Base-by-base conservation (phyloP, 2,113 vertebrate species). In the Synchiropus splendidus region DNA sequence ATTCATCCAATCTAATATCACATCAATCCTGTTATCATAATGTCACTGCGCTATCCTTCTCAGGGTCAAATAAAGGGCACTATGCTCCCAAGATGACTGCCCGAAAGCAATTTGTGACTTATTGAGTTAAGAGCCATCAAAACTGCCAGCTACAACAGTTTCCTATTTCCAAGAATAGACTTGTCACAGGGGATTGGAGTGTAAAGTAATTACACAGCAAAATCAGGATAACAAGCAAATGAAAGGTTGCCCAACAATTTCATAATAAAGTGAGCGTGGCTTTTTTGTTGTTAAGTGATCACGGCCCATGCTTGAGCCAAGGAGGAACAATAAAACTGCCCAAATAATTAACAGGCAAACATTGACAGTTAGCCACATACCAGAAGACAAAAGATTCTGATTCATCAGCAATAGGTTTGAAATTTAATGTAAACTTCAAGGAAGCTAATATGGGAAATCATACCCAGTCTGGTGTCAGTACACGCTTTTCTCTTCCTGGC, bases 101-200 rank as follows among this genome's bases (percentile, higher is more conserved):
- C 49, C 21, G 65, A 51, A 75, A 43, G 45, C 15, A 35, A 61
- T 63, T 68, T 36, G 43, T 41, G 32, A 36, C 27, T 71, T 57
- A 79, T 78, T 58, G 40, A 65, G 45, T 79, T 74, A 71, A 44
- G 60, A 55, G 49, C 18, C 38, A 61, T 60, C 39, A 58, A 71
- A 74, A 59, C 46, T 45, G 55, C 52, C 42, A 35, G 39, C 39
- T 42, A 13, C 44, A 56, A 63, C 67, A 72, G 54, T 63, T 71
- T 65, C 18, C 46, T 6, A 21, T 54, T 44, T 56, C 55, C 36
- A 60, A 17, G 34, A 68, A 70, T 61, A 68, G 36, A 52, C 33
- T 18, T 15, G 43, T 51, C 42, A 53, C 48, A 37, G 4, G 8
- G 45, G 57, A 67, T 50, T 45, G 34, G 4, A 33, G 36, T 40